Evolutionary conservation across 1,140 invertebrate species (phyloP), one percentile per base, ranked within the genome.

Genomic region (Hyposmocoma kahamanoa): DNA sequence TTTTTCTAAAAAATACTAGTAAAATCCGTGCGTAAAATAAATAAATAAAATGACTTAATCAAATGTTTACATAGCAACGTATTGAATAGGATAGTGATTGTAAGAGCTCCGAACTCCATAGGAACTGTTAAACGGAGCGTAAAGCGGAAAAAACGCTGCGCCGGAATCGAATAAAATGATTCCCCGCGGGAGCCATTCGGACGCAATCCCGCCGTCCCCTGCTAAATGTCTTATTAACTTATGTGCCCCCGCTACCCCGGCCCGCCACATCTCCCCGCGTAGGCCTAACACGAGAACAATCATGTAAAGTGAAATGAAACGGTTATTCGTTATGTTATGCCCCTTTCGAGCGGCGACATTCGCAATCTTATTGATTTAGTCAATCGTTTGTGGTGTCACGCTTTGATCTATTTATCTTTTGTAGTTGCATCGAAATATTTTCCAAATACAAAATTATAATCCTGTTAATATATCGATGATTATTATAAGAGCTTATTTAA

Each of bases 91-190:
- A n/a, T 47, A 52, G 66, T 71, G 76, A 77, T 76, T 76, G 70
- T 52, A 44, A 74, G 56, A 66, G 58, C n/a, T n/a, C n/a, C n/a
- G n/a, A n/a, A n/a, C n/a, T n/a, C n/a, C n/a, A n/a, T n/a, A n/a
- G 46, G 62, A 67, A 74, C 71, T 73, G 75, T 75, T 81, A 79
- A 85, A 83, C 78, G 68, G 77, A 78, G 81, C 79, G 76, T 75
- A 77, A 81, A 72, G 69, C 72, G 72, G 76, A 83, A 84, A 84
- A 84, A 85, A 76, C 66, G 71, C 72, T 78, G 69, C 72, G 67
- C 65, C 71, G 69, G 78, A 86, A 87, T 87, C 86, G 81, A 86
- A 87, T 87, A 86, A 86, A 87, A 87, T 87, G 84, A 87, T 87
- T 87, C 85, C 85, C 85, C 85, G 62, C 70, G 84, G 84, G 85